phyloP scores from a whole-genome alignment of 2,888 invertebrate genomes.

The Drosophila kuntzei region DNA sequence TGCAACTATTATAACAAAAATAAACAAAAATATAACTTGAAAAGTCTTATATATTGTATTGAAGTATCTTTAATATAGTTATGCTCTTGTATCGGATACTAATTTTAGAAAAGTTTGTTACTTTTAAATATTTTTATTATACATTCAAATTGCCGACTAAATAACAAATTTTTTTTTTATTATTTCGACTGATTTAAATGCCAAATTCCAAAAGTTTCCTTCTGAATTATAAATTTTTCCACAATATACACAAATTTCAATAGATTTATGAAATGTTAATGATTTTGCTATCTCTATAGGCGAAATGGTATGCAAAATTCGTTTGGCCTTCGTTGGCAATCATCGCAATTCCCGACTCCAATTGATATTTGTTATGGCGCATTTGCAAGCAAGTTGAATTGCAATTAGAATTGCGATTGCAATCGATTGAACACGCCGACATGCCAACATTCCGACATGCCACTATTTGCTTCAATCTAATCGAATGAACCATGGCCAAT shows the following conservation, averaged over 20 bases:
- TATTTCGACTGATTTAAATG: too few species aligned
- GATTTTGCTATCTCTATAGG: not conserved
- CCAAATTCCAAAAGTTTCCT: too few species aligned
- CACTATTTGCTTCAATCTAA: slow-evolving; percentile 18
- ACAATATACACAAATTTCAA: not conserved
- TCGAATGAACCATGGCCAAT: slow-evolving; percentile 45
- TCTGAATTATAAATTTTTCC: not conserved
- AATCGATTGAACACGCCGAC: slow-evolving; percentile 56
- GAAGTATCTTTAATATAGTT: too few species aligned
- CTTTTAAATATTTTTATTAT: too few species aligned
- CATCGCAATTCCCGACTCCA: not conserved
- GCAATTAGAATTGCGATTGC: slow-evolving; percentile 36
- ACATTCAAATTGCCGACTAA: too few species aligned
- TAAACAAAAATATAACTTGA: too few species aligned
- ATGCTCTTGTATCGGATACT: too few species aligned
- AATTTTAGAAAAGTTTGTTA: too few species aligned
- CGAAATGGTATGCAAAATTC: slow-evolving; percentile 21
- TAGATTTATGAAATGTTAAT: not conserved
- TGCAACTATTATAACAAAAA: not conserved
- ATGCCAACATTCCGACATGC: slow-evolving; percentile 4
- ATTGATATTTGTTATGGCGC: slow-evolving; percentile 11
- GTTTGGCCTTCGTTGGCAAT: slow-evolving; percentile 15
- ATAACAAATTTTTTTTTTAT: too few species aligned
- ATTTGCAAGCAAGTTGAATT: slow-evolving; percentile 7
- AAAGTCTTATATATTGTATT: too few species aligned